Evolutionary conservation across 2,888 invertebrate genomes (phyloP), one percentile per base, ranked within the genome.

Genomic region (Fragum sueziense): DNA sequence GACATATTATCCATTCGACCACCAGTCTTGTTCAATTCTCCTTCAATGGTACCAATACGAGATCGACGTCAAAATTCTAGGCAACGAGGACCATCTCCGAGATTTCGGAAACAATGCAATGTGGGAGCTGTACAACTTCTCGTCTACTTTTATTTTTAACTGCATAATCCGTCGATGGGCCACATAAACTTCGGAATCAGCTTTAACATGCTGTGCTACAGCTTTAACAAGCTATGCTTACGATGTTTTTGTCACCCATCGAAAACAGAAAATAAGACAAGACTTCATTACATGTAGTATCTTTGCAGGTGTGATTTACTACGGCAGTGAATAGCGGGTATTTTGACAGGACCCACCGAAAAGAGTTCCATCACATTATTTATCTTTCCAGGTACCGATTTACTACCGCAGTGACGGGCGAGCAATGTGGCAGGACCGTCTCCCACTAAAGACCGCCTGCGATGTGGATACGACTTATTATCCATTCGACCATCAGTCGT

Each of bases 1-100:
- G 14, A 73, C 52, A 25, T 65, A 37, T 34, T 73, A 65, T 52
- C 73, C 73, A 20, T 73, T 73, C 52, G 73, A 73, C 61, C 11
- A 61, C 27, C 61, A 61, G n/a, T 31, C 61, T n/a, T 61, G 61
- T n/a, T 61, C 61, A 11, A 31, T 61, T 14, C 31, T 31, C 17
- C 29, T 61, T 14, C 61, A 61, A 1, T 61, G 61, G 61, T 61
- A 31, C 31, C 31, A 61, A 2, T 61, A 29, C 25, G 61, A 61
- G n/a, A 61, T 61, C 9, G 61, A 61, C 29, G 33, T 61, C 2
- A 27, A 31, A 11, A 11, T 61, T 2, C 14, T 31, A 11, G 17
- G 33, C 29, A n/a, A 29, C 17, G 6, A 31, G 25, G 11, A 61
- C 29, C 61, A 61, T n/a, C 31, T 61, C 2, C 27, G 14, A 27